Evolutionary conservation across 2,888 invertebrate species (phyloP), one percentile per base, ranked within the genome.

Genomic region (Chalcis sispes): DNA sequence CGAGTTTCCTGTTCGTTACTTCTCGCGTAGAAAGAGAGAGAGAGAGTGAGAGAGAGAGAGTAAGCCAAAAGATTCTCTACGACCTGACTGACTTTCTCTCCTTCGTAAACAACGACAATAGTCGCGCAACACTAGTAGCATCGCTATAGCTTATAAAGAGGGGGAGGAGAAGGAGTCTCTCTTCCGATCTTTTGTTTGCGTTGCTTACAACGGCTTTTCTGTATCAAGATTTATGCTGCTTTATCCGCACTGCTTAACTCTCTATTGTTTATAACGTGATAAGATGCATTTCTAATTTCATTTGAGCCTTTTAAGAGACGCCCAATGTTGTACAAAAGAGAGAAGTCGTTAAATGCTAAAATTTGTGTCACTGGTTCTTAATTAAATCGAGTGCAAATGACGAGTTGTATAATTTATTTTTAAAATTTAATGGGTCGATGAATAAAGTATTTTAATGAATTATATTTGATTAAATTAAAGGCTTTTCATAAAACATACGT

Each of bases 1-100:
- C 20, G 54, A 32, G 65, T 73, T 73, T 62, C 59, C 59, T 59
- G 50, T 62, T 67, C 59, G 62, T 72, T 72, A 40, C 75, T 48
- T 64, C 71, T 46, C 7, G n/a, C 40, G 23, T 25, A 4, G 23
- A 23, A 50, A 27, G 25, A 54, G 15, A 46, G 4, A 46, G 46
- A 8, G n/a, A n/a, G n/a, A n/a, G n/a, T n/a, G n/a, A n/a, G n/a
- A n/a, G 15, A 62, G 23, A 64, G 64, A 42, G 13, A 42, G 18
- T 15, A n/a, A 23, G n/a, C 54, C 32, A 13, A 13, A 5, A 23
- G 36, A 15, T 20, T 46, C 54, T 32, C 18, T n/a, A n/a, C n/a
- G n/a, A 1, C 18, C 13, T 25, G 64, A 66, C 61, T 62, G 50
- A 71, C 52, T 42, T 71, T 61, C 61, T 50, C 42, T 62, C 23